A percentile compares a stretch with the other conserved stretches of the same genome.
These are phyloP conservation scores for Drosophila pruinosa DNA, from an alignment of 1,140 invertebrate genomes.

Conservation along the genomic window DNA sequence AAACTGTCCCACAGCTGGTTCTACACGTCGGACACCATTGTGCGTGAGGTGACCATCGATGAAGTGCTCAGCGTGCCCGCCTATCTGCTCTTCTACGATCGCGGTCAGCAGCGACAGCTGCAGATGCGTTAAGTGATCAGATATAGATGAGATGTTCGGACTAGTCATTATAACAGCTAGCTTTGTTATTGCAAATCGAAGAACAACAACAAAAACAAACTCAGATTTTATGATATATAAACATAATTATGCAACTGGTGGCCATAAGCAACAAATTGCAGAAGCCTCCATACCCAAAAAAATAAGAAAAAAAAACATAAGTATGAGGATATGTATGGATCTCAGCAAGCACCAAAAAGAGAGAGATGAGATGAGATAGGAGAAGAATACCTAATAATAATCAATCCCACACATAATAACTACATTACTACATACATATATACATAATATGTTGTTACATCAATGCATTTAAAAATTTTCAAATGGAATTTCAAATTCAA, in stretches of 20 bases:
- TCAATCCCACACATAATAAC: background rate
- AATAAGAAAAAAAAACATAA: conserved; percentile 22
- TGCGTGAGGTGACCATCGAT: conserved; percentile 86
- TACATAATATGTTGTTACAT: conserved; percentile 57
- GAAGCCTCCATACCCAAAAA: conserved; percentile 11
- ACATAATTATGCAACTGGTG: no score
- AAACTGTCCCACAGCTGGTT: conserved; percentile 86
- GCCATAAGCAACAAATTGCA: no score
- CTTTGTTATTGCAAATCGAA: no score
- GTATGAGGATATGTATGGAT: conserved; percentile 12
- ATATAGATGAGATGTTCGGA: no score
- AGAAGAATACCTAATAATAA: background rate
- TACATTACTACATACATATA: conserved; percentile 22
- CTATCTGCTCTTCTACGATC: conserved; percentile 88
- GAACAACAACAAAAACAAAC: background rate
- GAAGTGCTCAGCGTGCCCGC: conserved; percentile 87
- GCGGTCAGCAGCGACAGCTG: conserved; percentile 74
- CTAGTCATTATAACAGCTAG: no score
- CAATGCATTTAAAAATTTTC: conserved; percentile 71
- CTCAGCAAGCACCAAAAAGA: conserved; percentile 36
- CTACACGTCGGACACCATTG: conserved; percentile 87
- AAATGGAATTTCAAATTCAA: conserved; percentile 61
- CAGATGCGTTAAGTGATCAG: conserved; percentile 64
- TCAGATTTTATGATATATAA: no score
- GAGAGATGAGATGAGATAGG: background rate